phyloP scores from a whole-genome alignment of 2,888 invertebrate species.

The Rhodophaea formosa region DNA sequence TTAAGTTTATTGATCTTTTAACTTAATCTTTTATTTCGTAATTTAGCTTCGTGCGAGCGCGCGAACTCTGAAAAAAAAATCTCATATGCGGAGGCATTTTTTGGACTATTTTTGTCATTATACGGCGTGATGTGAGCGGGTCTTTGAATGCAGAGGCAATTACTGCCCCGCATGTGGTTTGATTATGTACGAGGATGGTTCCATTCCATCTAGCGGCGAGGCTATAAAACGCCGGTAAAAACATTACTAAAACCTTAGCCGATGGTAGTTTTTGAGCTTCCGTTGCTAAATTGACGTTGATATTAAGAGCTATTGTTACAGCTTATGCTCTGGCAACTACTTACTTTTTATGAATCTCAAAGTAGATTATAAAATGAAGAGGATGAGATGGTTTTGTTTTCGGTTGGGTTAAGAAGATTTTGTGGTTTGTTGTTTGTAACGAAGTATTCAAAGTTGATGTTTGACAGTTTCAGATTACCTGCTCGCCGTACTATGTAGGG shows the following conservation, averaged over 20 bases:
- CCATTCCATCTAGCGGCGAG: constrained; percentile 71
- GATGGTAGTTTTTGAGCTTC: constrained; percentile 72
- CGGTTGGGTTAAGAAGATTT: constrained; percentile 34
- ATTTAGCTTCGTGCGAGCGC: constrained; percentile 77
- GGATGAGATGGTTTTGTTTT: constrained; percentile 31
- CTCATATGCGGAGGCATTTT: constrained; percentile 78
- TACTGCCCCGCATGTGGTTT: constrained; percentile 80
- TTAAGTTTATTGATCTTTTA: constrained; percentile 82
- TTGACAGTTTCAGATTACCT: constrained; percentile 25
- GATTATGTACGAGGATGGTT: constrained; percentile 70
- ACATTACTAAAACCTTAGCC: constrained; percentile 68
- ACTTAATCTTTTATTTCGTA: constrained; percentile 82
- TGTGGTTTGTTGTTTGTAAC: constrained; percentile 37
- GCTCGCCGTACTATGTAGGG: constrained; percentile 16
- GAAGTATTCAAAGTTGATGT: constrained; percentile 32
- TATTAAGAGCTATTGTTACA: constrained; percentile 66
- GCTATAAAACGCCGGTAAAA: constrained; percentile 68
- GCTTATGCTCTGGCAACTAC: constrained; percentile 38
- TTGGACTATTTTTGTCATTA: constrained; percentile 82
- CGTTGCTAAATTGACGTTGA: constrained; percentile 75
- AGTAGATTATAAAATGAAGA: constrained; percentile 42
- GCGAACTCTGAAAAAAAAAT: constrained; percentile 78
- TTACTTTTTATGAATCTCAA: constrained; percentile 41
- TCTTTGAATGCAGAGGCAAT: constrained; percentile 80
- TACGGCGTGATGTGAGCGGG: constrained; percentile 79